phyloP scores from a whole-genome alignment of 37 sponge, comb jelly and placozoan genomes.

The Petrosia ficiformis region DNA sequence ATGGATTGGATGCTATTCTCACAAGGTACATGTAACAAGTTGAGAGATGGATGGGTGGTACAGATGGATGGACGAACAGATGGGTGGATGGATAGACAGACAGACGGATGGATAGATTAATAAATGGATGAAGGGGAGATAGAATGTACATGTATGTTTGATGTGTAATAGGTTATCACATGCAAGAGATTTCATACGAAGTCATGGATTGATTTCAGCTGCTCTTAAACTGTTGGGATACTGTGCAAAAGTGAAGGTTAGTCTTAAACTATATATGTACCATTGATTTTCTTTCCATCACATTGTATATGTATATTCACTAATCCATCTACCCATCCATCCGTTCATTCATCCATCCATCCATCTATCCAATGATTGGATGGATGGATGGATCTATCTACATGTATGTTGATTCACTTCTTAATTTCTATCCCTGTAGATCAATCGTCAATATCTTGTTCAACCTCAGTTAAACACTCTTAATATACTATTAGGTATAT shows the following conservation, averaged over 20 bases:
- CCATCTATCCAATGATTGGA: too few relatives aligned
- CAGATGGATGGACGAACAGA: too few relatives aligned
- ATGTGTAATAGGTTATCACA: constrained; percentile 35
- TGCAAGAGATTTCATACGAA: constrained; percentile 58
- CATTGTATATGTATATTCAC: too few relatives aligned
- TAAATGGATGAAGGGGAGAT: not conserved
- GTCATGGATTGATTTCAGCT: constrained; percentile 66
- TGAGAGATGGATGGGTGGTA: too few relatives aligned
- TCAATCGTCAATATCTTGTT: constrained; percentile 66
- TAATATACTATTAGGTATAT: constrained; percentile 45
- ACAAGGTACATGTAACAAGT: constrained; percentile 12
- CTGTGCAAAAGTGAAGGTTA: constrained; percentile 79
- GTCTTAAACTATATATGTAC: not conserved
- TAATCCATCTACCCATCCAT: too few relatives aligned
- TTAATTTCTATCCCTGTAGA: not conserved
- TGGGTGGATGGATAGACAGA: too few relatives aligned
- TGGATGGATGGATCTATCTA: too few relatives aligned
- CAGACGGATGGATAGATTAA: too few relatives aligned
- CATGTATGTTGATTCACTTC: too few relatives aligned
- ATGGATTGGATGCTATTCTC: constrained; percentile 81
- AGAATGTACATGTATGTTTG: not conserved
- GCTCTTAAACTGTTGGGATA: constrained; percentile 75
- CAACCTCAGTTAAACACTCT: constrained; percentile 74
- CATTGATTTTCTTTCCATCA: not conserved
- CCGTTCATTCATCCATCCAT: too few relatives aligned